These are phyloP conservation scores for Ibidorhyncha struthersii DNA, from an alignment of 2,113 vertebrate species.

Conservation along the genomic window DNA sequence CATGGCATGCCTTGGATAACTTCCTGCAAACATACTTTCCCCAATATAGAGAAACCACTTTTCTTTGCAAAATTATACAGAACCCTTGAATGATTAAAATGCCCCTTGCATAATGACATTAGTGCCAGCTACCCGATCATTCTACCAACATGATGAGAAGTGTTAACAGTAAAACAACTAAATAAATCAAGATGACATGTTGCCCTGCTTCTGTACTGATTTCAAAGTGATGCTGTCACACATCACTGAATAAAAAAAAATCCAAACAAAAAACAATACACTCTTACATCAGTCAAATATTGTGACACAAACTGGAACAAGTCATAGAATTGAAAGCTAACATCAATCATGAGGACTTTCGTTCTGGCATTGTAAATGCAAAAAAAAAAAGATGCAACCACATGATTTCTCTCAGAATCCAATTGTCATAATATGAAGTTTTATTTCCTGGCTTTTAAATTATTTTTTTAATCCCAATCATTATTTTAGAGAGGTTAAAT, in stretches of 20 bases:
- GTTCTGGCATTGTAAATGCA: not conserved
- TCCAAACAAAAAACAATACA: not conserved
- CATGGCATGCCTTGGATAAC: not conserved
- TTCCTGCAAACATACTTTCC: not conserved
- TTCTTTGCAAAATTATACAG: not conserved
- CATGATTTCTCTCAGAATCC: not conserved
- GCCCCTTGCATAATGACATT: not conserved
- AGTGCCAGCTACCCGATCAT: not conserved
- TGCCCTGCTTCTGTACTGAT: not conserved
- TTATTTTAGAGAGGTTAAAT: not conserved
- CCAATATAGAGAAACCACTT: not conserved
- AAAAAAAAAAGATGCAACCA: not conserved
- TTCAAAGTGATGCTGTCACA: slow-evolving; percentile 30
- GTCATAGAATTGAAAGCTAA: slow-evolving; percentile 21
- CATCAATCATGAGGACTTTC: not conserved
- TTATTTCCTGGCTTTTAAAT: not conserved
- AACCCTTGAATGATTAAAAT: not conserved
- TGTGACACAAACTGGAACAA: slow-evolving; percentile 47
- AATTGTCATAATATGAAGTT: not conserved
- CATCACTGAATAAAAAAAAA: slow-evolving; percentile 6
- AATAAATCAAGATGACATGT: slow-evolving; percentile 10
- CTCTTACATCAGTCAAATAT: slow-evolving; percentile 50
- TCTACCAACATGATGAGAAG: not conserved
- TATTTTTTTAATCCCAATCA: not conserved
- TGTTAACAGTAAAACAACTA: slow-evolving; percentile 29